These are phyloP conservation scores for Gastrophryne carolinensis DNA, from an alignment of 2,797 vertebrate genomes.

Conservation along the genomic window DNA sequence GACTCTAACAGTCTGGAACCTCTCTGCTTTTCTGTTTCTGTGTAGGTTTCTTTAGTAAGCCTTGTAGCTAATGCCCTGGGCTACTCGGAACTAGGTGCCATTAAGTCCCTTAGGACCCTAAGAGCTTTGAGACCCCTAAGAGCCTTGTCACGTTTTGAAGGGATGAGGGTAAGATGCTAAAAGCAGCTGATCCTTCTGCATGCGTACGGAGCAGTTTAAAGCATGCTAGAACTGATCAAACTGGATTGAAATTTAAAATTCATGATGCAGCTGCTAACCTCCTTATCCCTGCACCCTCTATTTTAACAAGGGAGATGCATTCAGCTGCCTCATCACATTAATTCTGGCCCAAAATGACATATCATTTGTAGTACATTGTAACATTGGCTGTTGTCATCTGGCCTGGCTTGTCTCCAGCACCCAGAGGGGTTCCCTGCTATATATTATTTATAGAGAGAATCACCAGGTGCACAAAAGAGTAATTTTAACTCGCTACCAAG, in stretches of 20 bases:
- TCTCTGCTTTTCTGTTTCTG: constrained; percentile 88
- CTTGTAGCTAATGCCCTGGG: constrained; percentile 99
- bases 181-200: constrained; percentile 95
- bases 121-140: constrained; percentile 99
- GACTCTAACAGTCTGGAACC: constrained; percentile 96
- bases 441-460: constrained; percentile 83
- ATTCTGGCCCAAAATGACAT: constrained; percentile 68
- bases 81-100: constrained; percentile 99
- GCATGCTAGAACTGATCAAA: constrained; percentile 98
- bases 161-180: constrained; percentile 99
- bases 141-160: constrained; percentile 99
- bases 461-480: constrained; percentile 94
- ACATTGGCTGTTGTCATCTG: constrained; percentile 85
- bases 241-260: constrained; percentile 72
- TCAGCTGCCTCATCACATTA: constrained; percentile 94
- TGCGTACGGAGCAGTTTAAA: constrained; percentile 88
- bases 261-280: constrained; percentile 90
- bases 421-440: constrained; percentile 79
- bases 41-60: constrained; percentile 99
- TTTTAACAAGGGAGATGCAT: constrained; percentile 68
- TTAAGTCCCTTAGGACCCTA: constrained; percentile 99
- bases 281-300: constrained; percentile 61
- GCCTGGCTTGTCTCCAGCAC: constrained; percentile 88
- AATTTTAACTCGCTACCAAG: constrained; percentile 65
- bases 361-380: constrained; percentile 77